Evolutionary conservation across 2,113 vertebrate genomes (phyloP).

Genomic region (human): GRCh38 chr2:107341001-107341500

Average conservation of each 20-base stretch:
- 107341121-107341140: background rate
- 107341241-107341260: background rate
- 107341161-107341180: background rate
- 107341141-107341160: background rate
- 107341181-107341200: background rate
- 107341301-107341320: conserved; percentile 6
- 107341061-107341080: background rate
- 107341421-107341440: background rate
- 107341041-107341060: background rate
- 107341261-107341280: conserved; percentile 7
- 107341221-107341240: background rate
- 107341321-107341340: conserved; percentile 3
- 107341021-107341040: background rate
- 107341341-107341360: background rate
- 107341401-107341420: background rate
- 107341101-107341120: background rate
- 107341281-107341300: background rate
- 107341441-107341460: background rate
- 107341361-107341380: background rate
- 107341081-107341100: background rate
- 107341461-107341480: background rate
- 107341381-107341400: background rate
- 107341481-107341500: background rate
- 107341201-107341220: background rate
- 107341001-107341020: background rate